Base-by-base conservation (phyloP, 2,113 vertebrate species). In the Clupea harengus region DNA sequence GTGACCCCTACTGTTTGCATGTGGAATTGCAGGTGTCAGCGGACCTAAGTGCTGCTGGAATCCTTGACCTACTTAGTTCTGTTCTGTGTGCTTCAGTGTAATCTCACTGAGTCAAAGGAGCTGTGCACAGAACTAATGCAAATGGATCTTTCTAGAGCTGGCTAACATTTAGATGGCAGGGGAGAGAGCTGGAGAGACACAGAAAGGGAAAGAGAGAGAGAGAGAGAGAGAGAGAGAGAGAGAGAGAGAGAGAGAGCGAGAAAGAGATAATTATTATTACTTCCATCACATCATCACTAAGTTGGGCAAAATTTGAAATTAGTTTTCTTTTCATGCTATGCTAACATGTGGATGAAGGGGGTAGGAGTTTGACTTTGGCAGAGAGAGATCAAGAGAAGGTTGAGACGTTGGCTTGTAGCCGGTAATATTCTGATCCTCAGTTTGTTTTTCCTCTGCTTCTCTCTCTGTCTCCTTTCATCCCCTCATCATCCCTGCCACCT, bases 41-140 rank as follows among this genome's bases (percentile, higher is more conserved):
- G 52, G 50, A 81, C 17, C 47, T 4, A 60, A 67, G 50, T 85
- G 83, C 54, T 49, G 85, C 86, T 85, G 81, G 84, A 90, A 90
- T 89, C 89, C 87, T 88, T 91, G 88, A 90, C 90, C 91, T 92
- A 90, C 86, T 91, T 91, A 89, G 45, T 86, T 81, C 82, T 85
- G 82, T 67, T 82, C 49, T 20, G 82, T 86, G 85, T 85, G 87
- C 83, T 54, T 15, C 2, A 4, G 75, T 78, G 81, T 87, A 90
- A 88, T 90, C 87, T 91, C 84, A 47, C 39, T 54, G 67, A 88
- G 81, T 88, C 83, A 87, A 83, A 86, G 54, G 85, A 85, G 86
- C 83, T 86, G 81, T 83, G 78, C 86, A 88, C 83, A 86, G 84
- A 2, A 54, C 85, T 91, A 89, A 89, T 89, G 83, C 88, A 88